Evolutionary conservation across 2,888 invertebrate genomes (phyloP).

Genomic region (Watsonalla binaria): DNA sequence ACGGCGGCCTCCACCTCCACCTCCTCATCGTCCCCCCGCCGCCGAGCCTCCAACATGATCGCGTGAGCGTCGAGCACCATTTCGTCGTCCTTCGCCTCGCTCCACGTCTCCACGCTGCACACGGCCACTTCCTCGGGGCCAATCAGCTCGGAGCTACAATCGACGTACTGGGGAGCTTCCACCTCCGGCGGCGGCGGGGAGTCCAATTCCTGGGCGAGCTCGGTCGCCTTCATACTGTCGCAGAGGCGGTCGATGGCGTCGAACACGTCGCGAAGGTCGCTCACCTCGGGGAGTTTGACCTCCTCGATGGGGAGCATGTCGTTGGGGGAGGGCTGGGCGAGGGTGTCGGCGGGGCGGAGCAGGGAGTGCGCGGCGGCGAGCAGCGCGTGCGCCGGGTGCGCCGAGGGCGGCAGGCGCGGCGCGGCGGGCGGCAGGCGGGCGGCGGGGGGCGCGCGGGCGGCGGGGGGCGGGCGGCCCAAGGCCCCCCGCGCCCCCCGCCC

Average conservation of each 20-base stretch:
- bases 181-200: conserved; percentile 6
- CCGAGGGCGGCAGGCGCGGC: conserved; percentile 38
- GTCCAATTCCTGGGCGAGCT: conserved; percentile 14
- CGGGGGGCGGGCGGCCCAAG: conserved; percentile 10
- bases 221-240: conserved; percentile 67
- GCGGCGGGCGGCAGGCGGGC: conserved; percentile 15
- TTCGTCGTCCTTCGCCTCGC: conserved; percentile 9
- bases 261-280: conserved; percentile 67
- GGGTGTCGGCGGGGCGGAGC: conserved; percentile 49
- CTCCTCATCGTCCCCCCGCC: conserved; percentile 23
- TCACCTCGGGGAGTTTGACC: conserved; percentile 52
- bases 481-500: conserved; percentile 70
- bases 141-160: conserved; percentile 24
- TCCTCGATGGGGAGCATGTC: conserved; percentile 48
- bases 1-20: not conserved
- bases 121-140: conserved; percentile 43
- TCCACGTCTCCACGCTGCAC: conserved; percentile 31
- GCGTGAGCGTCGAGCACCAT: not conserved
- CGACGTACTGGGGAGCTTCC: conserved; percentile 14
- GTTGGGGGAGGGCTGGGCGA: conserved; percentile 25
- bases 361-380: conserved; percentile 58
- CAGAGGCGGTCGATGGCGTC: conserved; percentile 72
- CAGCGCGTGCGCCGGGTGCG: conserved; percentile 57
- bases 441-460: not conserved
- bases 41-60: conserved; percentile 23